Percentiles rank a stretch among this genome's conserved stretches.
Conservation (phyloP, 1,140 invertebrate species). For the silkworm (Bombyx mori) region ASM3026992v2 NC_085127.1:13529501-13530000, state of each 20-base stretch:
- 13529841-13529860: constrained; percentile 74
- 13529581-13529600: constrained; percentile 30
- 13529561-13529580: constrained; percentile 37
- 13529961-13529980: constrained; percentile 68
- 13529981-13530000: constrained; percentile 45
- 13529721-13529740: constrained; percentile 69
- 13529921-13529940: constrained; percentile 78
- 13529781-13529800: constrained; percentile 80
- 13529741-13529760: constrained; percentile 84
- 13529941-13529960: constrained; percentile 87
- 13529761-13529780: constrained; percentile 80
- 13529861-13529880: constrained; percentile 81
- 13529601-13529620: constrained; percentile 29
- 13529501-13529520: constrained; percentile 54
- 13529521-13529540: constrained; percentile 48
- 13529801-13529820: constrained; percentile 79
- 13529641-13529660: constrained; percentile 28
- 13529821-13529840: constrained; percentile 81
- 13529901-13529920: constrained; percentile 79
- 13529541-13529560: constrained; percentile 37
- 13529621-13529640: constrained; percentile 41
- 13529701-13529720: constrained; percentile 37
- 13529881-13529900: constrained; percentile 85
- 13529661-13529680: constrained; percentile 32
- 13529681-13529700: constrained; percentile 39